Evolutionary conservation across 37 sponge, comb jelly and placozoan species (phyloP).

Genomic region (Eunapius fragilis): DNA sequence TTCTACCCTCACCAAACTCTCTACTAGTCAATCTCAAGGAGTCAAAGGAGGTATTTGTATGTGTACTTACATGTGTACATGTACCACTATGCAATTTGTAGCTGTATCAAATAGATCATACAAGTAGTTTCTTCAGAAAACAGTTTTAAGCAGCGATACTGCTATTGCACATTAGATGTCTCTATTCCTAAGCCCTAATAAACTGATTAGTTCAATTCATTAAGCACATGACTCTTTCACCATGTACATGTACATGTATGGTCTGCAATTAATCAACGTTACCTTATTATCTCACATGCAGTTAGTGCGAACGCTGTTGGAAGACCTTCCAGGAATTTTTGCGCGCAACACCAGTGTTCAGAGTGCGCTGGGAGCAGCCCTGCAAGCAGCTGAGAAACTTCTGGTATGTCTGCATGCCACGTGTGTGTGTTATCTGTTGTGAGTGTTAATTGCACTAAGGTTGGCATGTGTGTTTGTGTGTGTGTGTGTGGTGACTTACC

Average conservation of each 20-base stretch:
- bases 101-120: too few relatives aligned
- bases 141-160: too few relatives aligned
- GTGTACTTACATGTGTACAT: neutral
- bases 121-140: too few relatives aligned
- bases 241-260: too few relatives aligned
- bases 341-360: conserved; percentile 56
- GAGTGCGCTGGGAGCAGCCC: conserved; percentile 87
- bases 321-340: conserved; percentile 90
- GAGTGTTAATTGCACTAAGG: neutral
- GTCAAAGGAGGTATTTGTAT: conserved; percentile 71
- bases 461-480: neutral
- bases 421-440: neutral
- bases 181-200: too few relatives aligned
- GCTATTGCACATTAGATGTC: too few relatives aligned
- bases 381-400: conserved; percentile 82
- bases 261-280: too few relatives aligned
- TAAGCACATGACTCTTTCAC: too few relatives aligned
- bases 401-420: conserved; percentile 55
- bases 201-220: too few relatives aligned
- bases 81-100: too few relatives aligned
- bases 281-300: too few relatives aligned
- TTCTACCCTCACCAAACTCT: conserved; percentile 90
- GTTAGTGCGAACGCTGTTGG: conserved; percentile 73
- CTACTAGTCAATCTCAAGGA: conserved; percentile 91
- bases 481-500: too few relatives aligned